Percentiles rank a stretch among this genome's conserved stretches.
Evolutionary conservation across 2,888 invertebrate genomes (phyloP).

Genomic region (Rhagophthalmus giganteus): DNA sequence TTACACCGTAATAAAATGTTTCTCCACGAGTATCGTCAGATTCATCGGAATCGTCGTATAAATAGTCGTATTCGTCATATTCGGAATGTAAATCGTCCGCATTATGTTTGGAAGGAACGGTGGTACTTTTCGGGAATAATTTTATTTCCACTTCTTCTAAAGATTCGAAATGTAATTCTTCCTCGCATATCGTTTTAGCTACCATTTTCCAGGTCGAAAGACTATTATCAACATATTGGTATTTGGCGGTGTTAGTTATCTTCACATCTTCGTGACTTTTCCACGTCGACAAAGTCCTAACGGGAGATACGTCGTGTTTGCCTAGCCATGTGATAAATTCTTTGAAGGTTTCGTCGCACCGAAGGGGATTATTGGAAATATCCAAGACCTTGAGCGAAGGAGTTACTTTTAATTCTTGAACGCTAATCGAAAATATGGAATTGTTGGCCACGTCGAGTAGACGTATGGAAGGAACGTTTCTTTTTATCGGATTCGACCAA

Average conservation of each 20-base stretch:
- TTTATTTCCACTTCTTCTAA: slow-evolving; percentile 36
- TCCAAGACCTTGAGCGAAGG: slow-evolving; percentile 64
- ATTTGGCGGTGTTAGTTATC: slow-evolving; percentile 3
- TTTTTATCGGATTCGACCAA: slow-evolving; percentile 57
- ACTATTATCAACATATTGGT: slow-evolving; percentile 17
- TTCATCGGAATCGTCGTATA: slow-evolving; percentile 26
- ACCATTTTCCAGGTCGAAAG: slow-evolving; percentile 17
- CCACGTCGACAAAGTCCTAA: slow-evolving; percentile 36
- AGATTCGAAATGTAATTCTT: slow-evolving; percentile 31
- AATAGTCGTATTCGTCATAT: not conserved
- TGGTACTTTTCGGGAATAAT: slow-evolving; percentile 26
- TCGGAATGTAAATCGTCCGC: too few species aligned
- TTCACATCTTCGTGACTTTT: slow-evolving; percentile 32
- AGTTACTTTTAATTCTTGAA: slow-evolving; percentile 62
- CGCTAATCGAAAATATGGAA: slow-evolving; percentile 60
- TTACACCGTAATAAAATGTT: not conserved
- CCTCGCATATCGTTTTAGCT: slow-evolving; percentile 45
- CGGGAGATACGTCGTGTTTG: slow-evolving; percentile 62
- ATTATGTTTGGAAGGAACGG: not conserved
- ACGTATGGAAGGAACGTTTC: slow-evolving; percentile 46
- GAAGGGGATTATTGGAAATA: slow-evolving; percentile 67
- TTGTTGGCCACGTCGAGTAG: slow-evolving; percentile 63
- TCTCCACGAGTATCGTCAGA: too few species aligned
- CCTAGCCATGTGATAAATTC: slow-evolving; percentile 68
- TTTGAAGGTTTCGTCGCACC: slow-evolving; percentile 70